These are phyloP conservation scores for Ptychadena robeensis DNA, from an alignment of 2,797 vertebrate genomes.

Conservation along the genomic window DNA sequence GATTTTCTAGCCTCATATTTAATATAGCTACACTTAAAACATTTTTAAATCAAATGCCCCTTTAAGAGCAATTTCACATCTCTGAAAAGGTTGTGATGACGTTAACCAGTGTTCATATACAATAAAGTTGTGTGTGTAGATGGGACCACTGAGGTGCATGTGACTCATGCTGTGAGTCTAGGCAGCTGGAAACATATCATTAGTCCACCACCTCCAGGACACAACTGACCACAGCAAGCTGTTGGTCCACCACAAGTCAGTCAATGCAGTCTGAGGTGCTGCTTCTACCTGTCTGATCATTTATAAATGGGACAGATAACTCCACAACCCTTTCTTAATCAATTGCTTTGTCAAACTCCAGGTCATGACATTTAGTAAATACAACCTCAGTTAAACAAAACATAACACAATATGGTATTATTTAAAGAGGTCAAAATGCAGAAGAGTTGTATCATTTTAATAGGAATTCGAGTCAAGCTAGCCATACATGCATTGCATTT, in stretches of 20 bases:
- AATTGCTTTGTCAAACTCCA: too few species aligned
- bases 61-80: background rate
- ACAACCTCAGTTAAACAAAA: too few species aligned
- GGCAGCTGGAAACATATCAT: background rate
- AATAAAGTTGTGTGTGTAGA: background rate
- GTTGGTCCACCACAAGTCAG: background rate
- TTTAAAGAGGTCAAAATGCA: too few species aligned
- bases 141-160: background rate
- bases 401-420: too few species aligned
- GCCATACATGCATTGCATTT: too few species aligned
- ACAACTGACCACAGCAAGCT: background rate
- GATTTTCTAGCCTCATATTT: too few species aligned
- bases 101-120: background rate
- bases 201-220: background rate
- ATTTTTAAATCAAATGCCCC: too few species aligned
- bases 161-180: background rate
- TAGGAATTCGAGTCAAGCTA: too few species aligned
- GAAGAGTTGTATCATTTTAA: too few species aligned
- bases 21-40: too few species aligned
- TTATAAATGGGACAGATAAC: background rate
- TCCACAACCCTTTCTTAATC: too few species aligned
- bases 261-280: conserved; percentile 6
- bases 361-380: too few species aligned
- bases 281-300: background rate
- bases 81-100: background rate